Evolutionary conservation across 2,113 vertebrate species (phyloP), one percentile per base, ranked within the genome.

Genomic region (Nothobranchius kuhntae): DNA sequence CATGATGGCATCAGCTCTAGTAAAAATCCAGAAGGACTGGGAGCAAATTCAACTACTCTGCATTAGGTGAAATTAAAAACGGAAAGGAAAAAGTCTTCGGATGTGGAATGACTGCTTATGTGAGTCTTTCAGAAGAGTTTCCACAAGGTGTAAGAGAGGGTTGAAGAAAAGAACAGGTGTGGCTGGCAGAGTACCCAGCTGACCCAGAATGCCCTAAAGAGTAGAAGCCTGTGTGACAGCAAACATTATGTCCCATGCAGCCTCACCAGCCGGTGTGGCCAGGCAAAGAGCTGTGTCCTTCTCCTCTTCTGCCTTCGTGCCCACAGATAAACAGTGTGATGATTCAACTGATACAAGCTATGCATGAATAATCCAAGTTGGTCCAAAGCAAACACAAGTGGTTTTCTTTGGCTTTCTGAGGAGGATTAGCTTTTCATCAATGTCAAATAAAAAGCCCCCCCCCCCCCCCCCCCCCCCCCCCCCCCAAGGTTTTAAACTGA

Each of bases 221-320:
- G 65, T 38, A 57, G 40, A 78, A 78, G 67, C 68, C 78, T 64
- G 40, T 77, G 80, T 63, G 75, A 78, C 81, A 74, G 83, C 38
- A 67, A 55, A 80, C 45, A 86, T 83, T 30, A 30, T 4, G 30
- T 30, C 30, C 4, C 30, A 30, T 77, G 79, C 82, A 74, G 87
- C 66, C 83, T 83, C 77, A 80, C 87, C 87, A 90, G 86, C 82
- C 84, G 85, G 89, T 53, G 58, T 57, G 73, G 48, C 83, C 87
- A 90, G 87, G 89, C 87, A 89, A 66, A 52, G 68, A 76, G 83
- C 80, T 69, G 61, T 30, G 89, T 90, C 91, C 89, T 92, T 90
- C 82, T 73, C 77, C 84, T 86, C 61, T 65, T 81, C 77, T 81
- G 77, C 83, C 83, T 79, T 80, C 73, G 30, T 60, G 47, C 66